A percentile compares a stretch with the other conserved stretches of the same genome.
Evolutionary conservation across 2,113 vertebrate genomes (phyloP).

Genomic region (Dasypus novemcinctus): DNA sequence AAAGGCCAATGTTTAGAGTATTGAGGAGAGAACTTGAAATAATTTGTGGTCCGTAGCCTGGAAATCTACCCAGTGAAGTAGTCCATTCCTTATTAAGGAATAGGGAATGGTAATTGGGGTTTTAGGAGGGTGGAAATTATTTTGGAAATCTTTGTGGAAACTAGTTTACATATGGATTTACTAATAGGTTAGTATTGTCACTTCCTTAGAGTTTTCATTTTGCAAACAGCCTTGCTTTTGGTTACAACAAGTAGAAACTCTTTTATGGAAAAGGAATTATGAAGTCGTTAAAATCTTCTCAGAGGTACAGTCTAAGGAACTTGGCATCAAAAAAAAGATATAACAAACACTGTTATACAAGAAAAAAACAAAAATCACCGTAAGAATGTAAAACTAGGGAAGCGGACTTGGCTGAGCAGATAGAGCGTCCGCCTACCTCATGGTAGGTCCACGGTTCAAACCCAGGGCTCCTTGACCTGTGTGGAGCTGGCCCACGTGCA

Average conservation of each 20-base stretch:
- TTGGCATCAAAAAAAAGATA: not conserved
- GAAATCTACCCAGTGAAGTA: not conserved
- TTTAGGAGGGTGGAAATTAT: not conserved
- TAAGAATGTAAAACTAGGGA: not conserved
- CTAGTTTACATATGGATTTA: not conserved
- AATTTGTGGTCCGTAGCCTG: not conserved
- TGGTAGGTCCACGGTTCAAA: no score
- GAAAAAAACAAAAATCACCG: not conserved
- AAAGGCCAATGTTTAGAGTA: not conserved
- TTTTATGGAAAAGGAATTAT: not conserved
- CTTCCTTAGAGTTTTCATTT: conserved; percentile 41
- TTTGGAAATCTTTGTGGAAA: not conserved
- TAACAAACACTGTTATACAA: not conserved
- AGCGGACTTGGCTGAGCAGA: no score
- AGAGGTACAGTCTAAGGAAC: not conserved
- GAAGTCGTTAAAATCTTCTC: not conserved
- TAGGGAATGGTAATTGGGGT: not conserved
- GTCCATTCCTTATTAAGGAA: not conserved
- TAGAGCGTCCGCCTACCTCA: no score
- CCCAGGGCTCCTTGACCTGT: no score
- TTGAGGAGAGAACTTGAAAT: not conserved
- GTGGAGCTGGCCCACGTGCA: no score
- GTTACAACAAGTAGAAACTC: not conserved
- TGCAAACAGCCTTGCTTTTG: not conserved
- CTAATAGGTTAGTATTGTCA: not conserved